Evolutionary conservation across 2,797 vertebrate species (phyloP), one percentile per base, ranked within the genome.

Genomic region (Anabas testudineus): DNA sequence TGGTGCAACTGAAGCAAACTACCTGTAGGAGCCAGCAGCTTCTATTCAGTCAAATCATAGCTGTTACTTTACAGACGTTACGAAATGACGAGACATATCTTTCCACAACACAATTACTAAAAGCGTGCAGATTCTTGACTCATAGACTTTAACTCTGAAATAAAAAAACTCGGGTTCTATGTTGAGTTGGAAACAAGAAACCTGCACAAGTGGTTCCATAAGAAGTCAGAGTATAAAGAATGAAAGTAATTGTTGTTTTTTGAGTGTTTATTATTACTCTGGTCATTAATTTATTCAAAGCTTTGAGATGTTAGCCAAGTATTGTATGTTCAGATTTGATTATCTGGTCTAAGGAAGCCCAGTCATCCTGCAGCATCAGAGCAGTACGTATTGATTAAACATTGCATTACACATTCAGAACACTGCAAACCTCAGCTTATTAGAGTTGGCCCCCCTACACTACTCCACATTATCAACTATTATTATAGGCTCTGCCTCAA

Each of bases 361-460:
- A 80, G 82, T 73, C 79, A 73, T 63, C 18, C 74, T 81, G 84
- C 84, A 81, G 80, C 5, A 36, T 57, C 46, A 56, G 32, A 81
- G 60, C 61, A 4, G 72, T 62, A 73, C 46, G 9, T 79, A 84
- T 84, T 74, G 84, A 89, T 81, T 70, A 68, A 47, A 82, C 75
- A 43, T 64, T 32, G 10, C 72, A 80, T 82, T 79, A 78, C 54
- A 74, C 59, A 76, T 65, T 74, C 56, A 83, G 70, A 66, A 77
- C 75, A 66, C n/a, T 71, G 78, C 84, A 47, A 74, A 78, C 51
- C 71, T 78, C 81, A 74, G 73, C 78, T 60, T 48, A 71, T 71
- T 58, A 64, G 55, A 63, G 46, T 14, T 19, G 42, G 34, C 26
- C 39, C 49, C 49, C 22, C 4, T 41, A 9, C n/a, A 39, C 53